These are phyloP conservation scores for Glomeris marginata DNA, from an alignment of 2,888 invertebrate species.

Conservation along the genomic window DNA sequence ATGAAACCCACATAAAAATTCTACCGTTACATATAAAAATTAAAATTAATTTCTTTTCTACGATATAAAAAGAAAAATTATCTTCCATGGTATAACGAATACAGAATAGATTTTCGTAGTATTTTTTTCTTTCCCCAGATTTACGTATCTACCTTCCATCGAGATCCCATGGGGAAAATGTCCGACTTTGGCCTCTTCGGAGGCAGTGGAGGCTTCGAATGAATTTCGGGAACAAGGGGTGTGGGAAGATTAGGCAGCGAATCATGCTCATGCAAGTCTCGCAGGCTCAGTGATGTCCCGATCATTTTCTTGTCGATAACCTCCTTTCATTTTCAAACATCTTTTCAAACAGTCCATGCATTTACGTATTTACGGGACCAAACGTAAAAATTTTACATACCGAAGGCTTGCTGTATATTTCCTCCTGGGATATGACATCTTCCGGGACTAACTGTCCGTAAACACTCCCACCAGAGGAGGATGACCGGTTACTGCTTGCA, in stretches of 20 bases:
- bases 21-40: too few species aligned
- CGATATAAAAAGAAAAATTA: too few species aligned
- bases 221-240: slow-evolving; percentile 3
- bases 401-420: slow-evolving; percentile 58
- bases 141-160: slow-evolving; percentile 7
- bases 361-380: too few species aligned
- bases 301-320: not conserved
- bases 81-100: too few species aligned
- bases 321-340: not conserved
- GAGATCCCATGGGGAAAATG: not conserved
- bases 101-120: not conserved
- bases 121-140: not conserved
- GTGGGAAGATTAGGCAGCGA: slow-evolving; percentile 8
- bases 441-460: slow-evolving; percentile 38
- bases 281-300: not conserved
- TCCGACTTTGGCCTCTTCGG: slow-evolving; percentile 10
- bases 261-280: not conserved
- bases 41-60: too few species aligned
- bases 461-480: slow-evolving; percentile 32
- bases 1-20: not conserved
- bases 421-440: slow-evolving; percentile 31
- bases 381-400: slow-evolving; percentile 21
- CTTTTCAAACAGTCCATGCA: too few species aligned
- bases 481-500: slow-evolving; percentile 23
- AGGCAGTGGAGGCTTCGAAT: slow-evolving; percentile 6